Base-by-base conservation (phyloP, 2,888 invertebrate species). In the Lasius fuliginosus region DNA sequence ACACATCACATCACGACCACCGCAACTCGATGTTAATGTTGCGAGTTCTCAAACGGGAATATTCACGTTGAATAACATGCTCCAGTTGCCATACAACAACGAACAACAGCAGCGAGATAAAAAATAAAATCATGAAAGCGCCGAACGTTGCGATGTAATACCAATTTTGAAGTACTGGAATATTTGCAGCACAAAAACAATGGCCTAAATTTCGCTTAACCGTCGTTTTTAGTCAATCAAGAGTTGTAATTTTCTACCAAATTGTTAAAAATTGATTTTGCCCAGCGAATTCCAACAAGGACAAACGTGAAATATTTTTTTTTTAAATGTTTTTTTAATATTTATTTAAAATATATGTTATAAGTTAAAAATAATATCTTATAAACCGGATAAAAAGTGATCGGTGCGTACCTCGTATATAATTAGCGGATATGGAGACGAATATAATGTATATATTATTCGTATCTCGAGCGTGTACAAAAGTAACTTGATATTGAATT, bases 1-100 rank as follows among this genome's bases (percentile, higher is more conserved):
- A 85, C 85, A 82, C 89, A 69, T 85, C 77, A 75, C 58, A 65
- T 86, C 77, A 76, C 62, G 74, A 53, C 69, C 82, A 36, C 83
- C 74, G 76, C 69, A 73, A 67, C 71, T 65, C 58, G 79, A 36
- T 60, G 79, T 81, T 81, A 81, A 81, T 69, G 46, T 27, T 60
- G 46, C 46, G 36, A 60, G 71, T 81, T 73, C 73, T 81, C 79
- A 40, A 68, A 53, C 53, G 40, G 27, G 68, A 77, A 68, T 36
- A 49, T 33, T 79, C 58, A 23, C 73, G 73, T 71, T 46, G 46
- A 73, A 81, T 81, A 71, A 81, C 33, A 73, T 23, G 79, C 79
- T 46, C 58, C 73, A 60, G 33, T 81, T 73, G 71, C 42, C 27
- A 30, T 12, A 46, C 23, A 23, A 23, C 23, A 23, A 73, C 27